A percentile compares a stretch with the other conserved stretches of the same genome.
Conservation (phyloP, 2,888 invertebrate species). For the Parnassius glacialis region DNA sequence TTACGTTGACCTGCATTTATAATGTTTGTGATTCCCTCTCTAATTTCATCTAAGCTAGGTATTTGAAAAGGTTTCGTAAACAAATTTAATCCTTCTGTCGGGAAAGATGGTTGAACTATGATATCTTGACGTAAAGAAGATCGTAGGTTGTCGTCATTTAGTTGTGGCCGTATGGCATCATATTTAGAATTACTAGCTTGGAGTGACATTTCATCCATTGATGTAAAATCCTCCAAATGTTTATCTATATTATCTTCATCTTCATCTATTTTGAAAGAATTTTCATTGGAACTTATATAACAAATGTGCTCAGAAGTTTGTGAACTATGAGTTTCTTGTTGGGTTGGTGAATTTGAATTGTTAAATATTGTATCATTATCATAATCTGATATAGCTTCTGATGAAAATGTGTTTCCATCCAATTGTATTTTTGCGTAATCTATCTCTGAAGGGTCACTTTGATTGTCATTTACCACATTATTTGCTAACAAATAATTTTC, state of each 20-base stretch:
- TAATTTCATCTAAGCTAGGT: constrained; percentile 40
- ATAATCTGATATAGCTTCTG: neutral
- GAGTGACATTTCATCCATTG: neutral
- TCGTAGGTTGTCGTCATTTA: constrained; percentile 27
- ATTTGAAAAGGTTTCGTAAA: constrained; percentile 12
- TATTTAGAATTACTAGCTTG: constrained; percentile 22
- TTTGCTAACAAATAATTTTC: neutral
- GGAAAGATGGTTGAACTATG: constrained; percentile 39
- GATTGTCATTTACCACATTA: neutral
- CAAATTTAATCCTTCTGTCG: constrained; percentile 11
- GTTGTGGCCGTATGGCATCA: constrained; percentile 27
- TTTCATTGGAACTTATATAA: constrained; percentile 5
- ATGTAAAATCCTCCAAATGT: constrained; percentile 3
- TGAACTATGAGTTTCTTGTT: neutral
- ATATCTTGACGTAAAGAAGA: constrained; percentile 31
- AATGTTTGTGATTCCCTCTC: constrained; percentile 38
- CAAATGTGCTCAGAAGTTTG: constrained; percentile 4
- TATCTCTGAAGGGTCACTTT: neutral
- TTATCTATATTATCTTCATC: neutral
- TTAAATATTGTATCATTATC: neutral
- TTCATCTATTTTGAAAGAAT: neutral
- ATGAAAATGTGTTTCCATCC: neutral
- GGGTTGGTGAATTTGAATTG: neutral
- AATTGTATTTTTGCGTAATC: neutral
- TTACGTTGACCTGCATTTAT: constrained; percentile 37